Evolutionary conservation across 1,140 invertebrate genomes (phyloP).

Genomic region (Drosophila watanabei): DNA sequence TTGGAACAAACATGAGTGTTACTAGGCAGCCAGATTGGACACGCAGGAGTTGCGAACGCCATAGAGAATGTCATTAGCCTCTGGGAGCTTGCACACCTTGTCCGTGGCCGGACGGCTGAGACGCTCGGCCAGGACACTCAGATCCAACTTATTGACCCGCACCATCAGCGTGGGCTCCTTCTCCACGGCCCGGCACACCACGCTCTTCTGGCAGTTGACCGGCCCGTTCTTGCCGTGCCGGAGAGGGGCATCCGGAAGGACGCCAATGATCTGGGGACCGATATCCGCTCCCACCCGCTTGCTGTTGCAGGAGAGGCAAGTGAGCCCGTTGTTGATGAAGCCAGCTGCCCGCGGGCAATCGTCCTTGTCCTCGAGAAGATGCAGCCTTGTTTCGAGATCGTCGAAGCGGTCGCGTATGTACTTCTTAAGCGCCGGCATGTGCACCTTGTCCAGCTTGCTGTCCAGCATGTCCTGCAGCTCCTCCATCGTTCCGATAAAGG

Average conservation of each 20-base stretch:
- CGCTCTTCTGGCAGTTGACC: conserved; percentile 35
- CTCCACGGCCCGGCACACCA: conserved; percentile 52
- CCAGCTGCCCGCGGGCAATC: conserved; percentile 69
- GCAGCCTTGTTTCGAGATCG: conserved; percentile 53
- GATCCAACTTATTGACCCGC: conserved; percentile 63
- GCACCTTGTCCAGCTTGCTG: conserved; percentile 78
- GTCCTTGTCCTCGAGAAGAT: conserved; percentile 57
- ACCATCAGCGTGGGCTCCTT: conserved; percentile 70
- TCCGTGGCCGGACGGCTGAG: conserved; percentile 46
- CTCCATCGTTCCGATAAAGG: conserved; percentile 78
- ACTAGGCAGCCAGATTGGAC: not conserved
- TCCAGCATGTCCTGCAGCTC: conserved; percentile 84
- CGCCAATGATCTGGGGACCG: conserved; percentile 42
- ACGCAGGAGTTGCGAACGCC: conserved; percentile 59
- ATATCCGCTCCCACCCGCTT: conserved; percentile 59
- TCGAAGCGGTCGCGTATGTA: conserved; percentile 77
- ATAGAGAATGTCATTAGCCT: conserved; percentile 72
- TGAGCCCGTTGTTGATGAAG: conserved; percentile 54
- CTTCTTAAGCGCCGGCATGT: conserved; percentile 78
- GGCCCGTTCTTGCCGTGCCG: not conserved
- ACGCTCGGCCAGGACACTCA: conserved; percentile 54
- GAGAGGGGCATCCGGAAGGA: conserved; percentile 48
- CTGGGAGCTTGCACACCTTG: conserved; percentile 71
- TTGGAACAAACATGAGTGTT: conserved; percentile 24
- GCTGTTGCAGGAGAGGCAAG: conserved; percentile 67